Conservation (phyloP, 1,140 invertebrate species). For the Drosophila ficusphila region DNA sequence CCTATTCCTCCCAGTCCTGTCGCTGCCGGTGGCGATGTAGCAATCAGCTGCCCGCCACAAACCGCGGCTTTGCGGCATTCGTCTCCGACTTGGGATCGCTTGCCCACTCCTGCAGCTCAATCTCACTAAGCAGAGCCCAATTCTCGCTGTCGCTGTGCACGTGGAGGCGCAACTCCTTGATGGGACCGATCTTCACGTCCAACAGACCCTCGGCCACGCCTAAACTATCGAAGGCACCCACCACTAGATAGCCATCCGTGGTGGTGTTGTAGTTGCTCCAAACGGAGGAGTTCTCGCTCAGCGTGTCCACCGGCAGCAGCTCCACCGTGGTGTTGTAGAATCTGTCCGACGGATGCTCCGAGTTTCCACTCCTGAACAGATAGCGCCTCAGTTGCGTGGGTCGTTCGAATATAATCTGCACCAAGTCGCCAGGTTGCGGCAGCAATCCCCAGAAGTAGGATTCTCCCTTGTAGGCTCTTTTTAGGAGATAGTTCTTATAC, state of each 20-base stretch:
- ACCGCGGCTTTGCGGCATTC: conserved; percentile 55
- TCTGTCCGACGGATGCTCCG: conserved; percentile 95
- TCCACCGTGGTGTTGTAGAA: conserved; percentile 96
- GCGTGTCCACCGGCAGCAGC: conserved; percentile 88
- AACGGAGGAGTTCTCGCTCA: conserved; percentile 76
- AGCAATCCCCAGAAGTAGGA: conserved; percentile 97
- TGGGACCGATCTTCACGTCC: conserved; percentile 88
- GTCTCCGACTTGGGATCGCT: conserved; percentile 51
- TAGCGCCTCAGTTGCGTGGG: conserved; percentile 91
- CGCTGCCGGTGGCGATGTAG: conserved; percentile 61
- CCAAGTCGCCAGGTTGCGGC: conserved; percentile 92
- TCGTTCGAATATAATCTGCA: conserved; percentile 92
- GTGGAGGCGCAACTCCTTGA: conserved; percentile 89
- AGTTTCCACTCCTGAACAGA: conserved; percentile 95
- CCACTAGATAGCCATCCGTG: conserved; percentile 89
- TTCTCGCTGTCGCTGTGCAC: conserved; percentile 93
- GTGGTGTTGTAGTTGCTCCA: conserved; percentile 87
- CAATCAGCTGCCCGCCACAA: conserved; percentile 71
- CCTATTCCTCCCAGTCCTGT: conserved; percentile 20
- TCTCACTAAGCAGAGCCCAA: conserved; percentile 96
- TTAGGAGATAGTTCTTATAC: conserved; percentile 93
- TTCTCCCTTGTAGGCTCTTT: conserved; percentile 94
- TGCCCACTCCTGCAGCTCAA: conserved; percentile 85
- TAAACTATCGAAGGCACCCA: conserved; percentile 91
- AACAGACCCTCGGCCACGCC: conserved; percentile 91